phyloP scores from a whole-genome alignment of 2,113 vertebrate genomes.

The Tilapia sparmanii region DNA sequence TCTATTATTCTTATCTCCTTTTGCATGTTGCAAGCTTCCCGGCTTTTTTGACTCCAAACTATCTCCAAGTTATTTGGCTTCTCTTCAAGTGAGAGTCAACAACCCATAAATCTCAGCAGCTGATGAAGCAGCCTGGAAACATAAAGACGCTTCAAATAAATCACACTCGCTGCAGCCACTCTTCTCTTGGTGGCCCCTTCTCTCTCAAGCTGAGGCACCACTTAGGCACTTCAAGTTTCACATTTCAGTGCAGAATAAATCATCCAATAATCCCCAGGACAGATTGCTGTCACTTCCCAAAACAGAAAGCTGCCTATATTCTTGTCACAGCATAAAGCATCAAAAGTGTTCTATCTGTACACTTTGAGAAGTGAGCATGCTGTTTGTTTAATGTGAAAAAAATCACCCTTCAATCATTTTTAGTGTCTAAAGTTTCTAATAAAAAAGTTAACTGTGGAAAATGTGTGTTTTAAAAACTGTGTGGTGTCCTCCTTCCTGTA shows the following conservation, averaged over 20 bases:
- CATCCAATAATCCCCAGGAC: background rate
- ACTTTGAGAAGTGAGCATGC: background rate
- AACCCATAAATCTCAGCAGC: background rate
- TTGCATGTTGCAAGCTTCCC: background rate
- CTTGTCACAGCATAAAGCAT: background rate
- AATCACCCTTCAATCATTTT: background rate
- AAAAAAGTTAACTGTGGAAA: background rate
- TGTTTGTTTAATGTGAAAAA: background rate
- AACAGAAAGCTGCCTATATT: background rate
- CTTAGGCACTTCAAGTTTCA: background rate
- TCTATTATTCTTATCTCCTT: background rate
- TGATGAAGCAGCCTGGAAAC: background rate
- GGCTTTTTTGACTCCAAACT: background rate
- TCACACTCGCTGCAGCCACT: background rate
- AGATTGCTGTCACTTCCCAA: background rate
- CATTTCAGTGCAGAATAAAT: background rate
- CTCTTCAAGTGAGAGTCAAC: background rate
- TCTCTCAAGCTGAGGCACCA: background rate
- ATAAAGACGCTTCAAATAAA: background rate
- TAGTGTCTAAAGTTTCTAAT: background rate
- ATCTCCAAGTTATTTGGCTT: background rate
- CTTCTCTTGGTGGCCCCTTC: background rate
- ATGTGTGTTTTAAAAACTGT: background rate
- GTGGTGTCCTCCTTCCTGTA: background rate
- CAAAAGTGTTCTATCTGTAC: background rate